Evolutionary conservation across 2,113 vertebrate species (phyloP).

Genomic region (Felis chaus): DNA sequence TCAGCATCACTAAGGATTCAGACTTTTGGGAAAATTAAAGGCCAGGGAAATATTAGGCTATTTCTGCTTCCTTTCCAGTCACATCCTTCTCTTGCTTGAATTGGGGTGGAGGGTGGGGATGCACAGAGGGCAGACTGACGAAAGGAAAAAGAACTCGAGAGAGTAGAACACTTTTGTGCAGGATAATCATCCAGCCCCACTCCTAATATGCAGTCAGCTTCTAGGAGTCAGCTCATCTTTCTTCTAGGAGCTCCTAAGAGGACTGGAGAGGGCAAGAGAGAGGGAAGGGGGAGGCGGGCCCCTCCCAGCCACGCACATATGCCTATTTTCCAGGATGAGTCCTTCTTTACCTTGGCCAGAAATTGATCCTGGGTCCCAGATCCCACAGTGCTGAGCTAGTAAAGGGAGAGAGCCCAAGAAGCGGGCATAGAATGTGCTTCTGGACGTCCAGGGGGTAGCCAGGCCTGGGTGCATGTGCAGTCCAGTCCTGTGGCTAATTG

Average conservation of each 20-base stretch:
- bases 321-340: not conserved
- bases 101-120: too few relatives aligned
- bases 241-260: not conserved
- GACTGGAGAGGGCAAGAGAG: not conserved
- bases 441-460: not conserved
- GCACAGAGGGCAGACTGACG: too few relatives aligned
- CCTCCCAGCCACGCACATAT: not conserved
- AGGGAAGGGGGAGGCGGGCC: fast-evolving
- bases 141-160: not conserved
- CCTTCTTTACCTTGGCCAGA: not conserved
- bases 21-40: not conserved
- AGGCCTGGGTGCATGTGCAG: not conserved
- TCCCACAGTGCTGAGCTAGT: not conserved
- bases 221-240: not conserved
- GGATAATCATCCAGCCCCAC: not conserved
- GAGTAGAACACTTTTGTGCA: not conserved
- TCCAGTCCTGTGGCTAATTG: not conserved
- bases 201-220: not conserved
- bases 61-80: not conserved
- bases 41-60: not conserved
- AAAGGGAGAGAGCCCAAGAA: not conserved
- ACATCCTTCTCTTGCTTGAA: not conserved
- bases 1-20: not conserved
- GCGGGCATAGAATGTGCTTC: fast-evolving
- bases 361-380: not conserved